Evolutionary conservation across 2,113 vertebrate species (phyloP).

Genomic region (Cheilinus undulatus): DNA sequence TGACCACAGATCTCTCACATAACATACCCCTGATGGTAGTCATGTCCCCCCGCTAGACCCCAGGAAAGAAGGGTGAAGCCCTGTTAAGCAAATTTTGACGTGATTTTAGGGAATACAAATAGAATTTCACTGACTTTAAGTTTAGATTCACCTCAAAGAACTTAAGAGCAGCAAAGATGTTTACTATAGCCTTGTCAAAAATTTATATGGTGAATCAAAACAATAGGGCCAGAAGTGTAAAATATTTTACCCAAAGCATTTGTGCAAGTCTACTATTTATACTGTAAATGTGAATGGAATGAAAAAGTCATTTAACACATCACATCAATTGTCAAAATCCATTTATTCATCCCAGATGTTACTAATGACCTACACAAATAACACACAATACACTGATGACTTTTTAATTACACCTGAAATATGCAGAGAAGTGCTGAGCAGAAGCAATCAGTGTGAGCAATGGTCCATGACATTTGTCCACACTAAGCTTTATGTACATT

Average conservation of each 20-base stretch:
- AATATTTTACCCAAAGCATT: too few species aligned
- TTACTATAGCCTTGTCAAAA: too few species aligned
- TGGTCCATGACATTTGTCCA: slow-evolving; percentile 42
- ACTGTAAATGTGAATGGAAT: not conserved
- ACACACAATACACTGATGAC: slow-evolving; percentile 23
- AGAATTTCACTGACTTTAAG: too few species aligned
- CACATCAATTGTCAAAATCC: not conserved
- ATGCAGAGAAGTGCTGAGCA: not conserved
- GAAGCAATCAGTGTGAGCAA: not conserved
- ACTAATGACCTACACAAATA: slow-evolving; percentile 7
- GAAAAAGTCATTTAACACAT: slow-evolving; percentile 1
- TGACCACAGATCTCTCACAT: slow-evolving; percentile 6
- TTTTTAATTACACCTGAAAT: slow-evolving; percentile 19
- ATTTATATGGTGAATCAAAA: too few species aligned
- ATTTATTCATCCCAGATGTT: too few species aligned
- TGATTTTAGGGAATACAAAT: too few species aligned
- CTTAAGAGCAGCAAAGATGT: too few species aligned
- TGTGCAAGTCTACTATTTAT: too few species aligned
- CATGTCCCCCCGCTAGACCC: not conserved
- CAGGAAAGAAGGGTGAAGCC: too few species aligned
- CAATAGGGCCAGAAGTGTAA: too few species aligned
- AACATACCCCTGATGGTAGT: not conserved
- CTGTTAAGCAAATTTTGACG: too few species aligned
- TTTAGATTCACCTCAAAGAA: too few species aligned
- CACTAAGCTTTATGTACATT: slow-evolving; percentile 22